Evolutionary conservation across 1,140 invertebrate genomes (phyloP), one percentile per base, ranked within the genome.

Genomic region (Lordiphosa collinella): DNA sequence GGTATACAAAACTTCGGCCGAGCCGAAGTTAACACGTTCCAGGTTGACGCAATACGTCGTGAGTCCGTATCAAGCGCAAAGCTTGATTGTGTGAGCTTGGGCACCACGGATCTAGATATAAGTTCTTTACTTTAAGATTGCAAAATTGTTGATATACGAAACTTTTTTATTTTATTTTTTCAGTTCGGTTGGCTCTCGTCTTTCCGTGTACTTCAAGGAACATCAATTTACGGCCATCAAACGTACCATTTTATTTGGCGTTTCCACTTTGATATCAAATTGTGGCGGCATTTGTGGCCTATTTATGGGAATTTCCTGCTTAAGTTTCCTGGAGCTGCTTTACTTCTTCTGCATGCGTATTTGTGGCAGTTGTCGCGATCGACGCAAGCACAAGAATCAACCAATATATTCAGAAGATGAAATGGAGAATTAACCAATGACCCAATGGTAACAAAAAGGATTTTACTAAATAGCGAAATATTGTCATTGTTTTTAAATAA

Each of bases 241-340:
- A 38, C 74, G 92, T 4, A 93, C 92, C 0, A 92, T 93, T 68
- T 84, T 93, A 0, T 93, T 92, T 64, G 92, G 93, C 0, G 89
- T 91, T 32, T 92, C 92, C 0, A 92, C 93, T 62, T 92, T 93
- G 71, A 90, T 93, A 7, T 92, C 93, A 13, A 93, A 93, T 65
- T 92, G 92, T 58, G 93, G 93, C 2, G 93, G 93, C 51, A 89
- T 93, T 37, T 90, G 93, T 7, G 92, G 93, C 1, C 89, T 94
- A 1, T 93, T 93, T 62, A 91, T 92, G 86, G 91, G 91, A 12
- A 91, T 91, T 60, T 91, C 91, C 3, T 87, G 91, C 46, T 78
- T 92, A 10, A 92, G 91, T 46, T 72, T 92, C 8, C 87, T 92
- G 18, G 91, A 92, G 82, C 87, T 92, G 2, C 54, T 92, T 22